Conservation (phyloP, 2,113 vertebrate genomes). For the Seriola aureovittata region DNA sequence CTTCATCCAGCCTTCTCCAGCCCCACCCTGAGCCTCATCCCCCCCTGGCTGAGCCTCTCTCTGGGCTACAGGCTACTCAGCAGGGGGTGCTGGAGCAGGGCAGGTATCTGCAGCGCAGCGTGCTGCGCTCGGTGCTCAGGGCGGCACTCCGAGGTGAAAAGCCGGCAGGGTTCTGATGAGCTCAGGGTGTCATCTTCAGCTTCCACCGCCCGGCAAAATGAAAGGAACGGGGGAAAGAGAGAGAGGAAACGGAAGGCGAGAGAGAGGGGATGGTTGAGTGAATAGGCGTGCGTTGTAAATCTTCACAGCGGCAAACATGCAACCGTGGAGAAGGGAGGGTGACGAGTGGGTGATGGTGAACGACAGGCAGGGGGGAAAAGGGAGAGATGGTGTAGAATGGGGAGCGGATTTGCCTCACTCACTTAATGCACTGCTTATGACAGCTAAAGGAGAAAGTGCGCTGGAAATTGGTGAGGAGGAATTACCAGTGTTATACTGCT, state of each 20-base stretch:
- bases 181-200: constrained; percentile 61
- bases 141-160: constrained; percentile 57
- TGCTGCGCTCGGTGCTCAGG: constrained; percentile 40
- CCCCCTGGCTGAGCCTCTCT: constrained; percentile 40
- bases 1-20: constrained; percentile 33
- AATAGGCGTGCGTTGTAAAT: constrained; percentile 90
- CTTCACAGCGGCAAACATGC: constrained; percentile 92
- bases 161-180: constrained; percentile 60
- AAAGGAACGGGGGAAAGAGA: constrained; percentile 36
- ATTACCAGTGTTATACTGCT: constrained; percentile 90
- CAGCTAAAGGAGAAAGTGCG: constrained; percentile 88
- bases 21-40: constrained; percentile 25
- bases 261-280: constrained; percentile 51
- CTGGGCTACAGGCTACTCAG: constrained; percentile 53
- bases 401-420: constrained; percentile 72
- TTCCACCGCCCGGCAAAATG: constrained; percentile 59
- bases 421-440: constrained; percentile 94
- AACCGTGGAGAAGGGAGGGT: constrained; percentile 64
- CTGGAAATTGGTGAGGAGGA: constrained; percentile 91
- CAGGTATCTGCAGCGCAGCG: constrained; percentile 58
- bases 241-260: constrained; percentile 7
- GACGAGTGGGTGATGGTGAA: constrained; percentile 73
- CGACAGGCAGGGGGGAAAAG: constrained; percentile 44
- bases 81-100: constrained; percentile 27
- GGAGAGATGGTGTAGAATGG: constrained; percentile 51